phyloP scores from a whole-genome alignment of 2,888 invertebrate species.

The Psococerastis gibbosa region DNA sequence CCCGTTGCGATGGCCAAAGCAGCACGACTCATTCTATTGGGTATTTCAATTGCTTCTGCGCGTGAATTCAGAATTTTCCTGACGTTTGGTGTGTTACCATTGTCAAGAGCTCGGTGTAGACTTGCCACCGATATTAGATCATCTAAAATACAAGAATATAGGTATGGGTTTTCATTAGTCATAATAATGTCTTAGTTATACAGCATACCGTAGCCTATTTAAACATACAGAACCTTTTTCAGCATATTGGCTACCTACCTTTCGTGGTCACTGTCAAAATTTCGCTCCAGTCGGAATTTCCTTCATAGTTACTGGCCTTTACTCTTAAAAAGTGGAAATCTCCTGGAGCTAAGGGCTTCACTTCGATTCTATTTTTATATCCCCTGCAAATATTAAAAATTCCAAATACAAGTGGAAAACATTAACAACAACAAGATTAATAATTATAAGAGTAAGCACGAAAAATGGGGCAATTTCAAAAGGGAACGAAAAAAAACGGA shows the following conservation, averaged over 20 bases:
- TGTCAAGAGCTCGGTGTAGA: slow-evolving; percentile 14
- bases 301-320: not conserved
- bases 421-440: too few relatives aligned
- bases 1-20: slow-evolving; percentile 19
- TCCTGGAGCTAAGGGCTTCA: slow-evolving; percentile 11
- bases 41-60: slow-evolving; percentile 14
- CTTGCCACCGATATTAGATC: slow-evolving; percentile 12
- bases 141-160: slow-evolving; percentile 11
- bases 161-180: too few relatives aligned
- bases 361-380: not conserved
- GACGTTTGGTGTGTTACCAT: slow-evolving; percentile 12
- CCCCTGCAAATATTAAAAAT: slow-evolving; percentile 4
- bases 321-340: slow-evolving; percentile 14
- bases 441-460: too few relatives aligned
- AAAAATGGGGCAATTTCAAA: too few relatives aligned
- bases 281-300: slow-evolving; percentile 12
- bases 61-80: slow-evolving; percentile 12
- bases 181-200: too few relatives aligned
- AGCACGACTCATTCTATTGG: slow-evolving; percentile 18
- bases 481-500: too few relatives aligned
- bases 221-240: too few relatives aligned
- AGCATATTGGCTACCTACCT: too few relatives aligned
- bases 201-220: too few relatives aligned
- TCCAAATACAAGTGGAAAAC: too few relatives aligned
- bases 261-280: slow-evolving; percentile 12